Conservation (phyloP, 2,113 vertebrate genomes). For the Martes martes region DNA sequence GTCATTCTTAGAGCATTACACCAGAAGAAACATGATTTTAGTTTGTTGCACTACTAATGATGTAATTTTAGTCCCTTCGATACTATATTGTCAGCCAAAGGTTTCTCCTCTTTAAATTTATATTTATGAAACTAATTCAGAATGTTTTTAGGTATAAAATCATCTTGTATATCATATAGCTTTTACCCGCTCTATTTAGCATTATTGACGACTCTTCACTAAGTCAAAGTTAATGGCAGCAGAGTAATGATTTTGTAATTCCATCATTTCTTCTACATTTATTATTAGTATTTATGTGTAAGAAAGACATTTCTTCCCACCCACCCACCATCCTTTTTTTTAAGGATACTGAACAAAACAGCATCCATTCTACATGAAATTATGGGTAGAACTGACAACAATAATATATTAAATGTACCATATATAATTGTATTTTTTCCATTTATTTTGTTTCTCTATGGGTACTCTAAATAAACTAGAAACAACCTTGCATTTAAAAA, state of each 20-base stretch:
- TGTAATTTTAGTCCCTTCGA: not conserved
- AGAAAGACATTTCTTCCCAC: not conserved
- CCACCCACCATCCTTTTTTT: not conserved
- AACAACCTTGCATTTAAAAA: not conserved
- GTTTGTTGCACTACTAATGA: not conserved
- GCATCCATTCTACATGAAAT: not conserved
- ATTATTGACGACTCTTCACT: not conserved
- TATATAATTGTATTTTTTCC: not conserved
- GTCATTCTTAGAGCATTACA: not conserved
- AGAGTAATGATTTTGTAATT: not conserved
- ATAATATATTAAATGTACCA: not conserved
- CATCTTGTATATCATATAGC: not conserved
- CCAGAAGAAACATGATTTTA: not conserved
- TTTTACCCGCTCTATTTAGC: not conserved
- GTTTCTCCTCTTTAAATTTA: not conserved
- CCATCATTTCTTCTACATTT: not conserved
- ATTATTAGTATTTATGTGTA: not conserved
- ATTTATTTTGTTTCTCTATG: not conserved
- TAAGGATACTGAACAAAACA: not conserved
- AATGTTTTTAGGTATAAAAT: not conserved
- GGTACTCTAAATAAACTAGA: not conserved
- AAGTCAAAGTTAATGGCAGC: not conserved
- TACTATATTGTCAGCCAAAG: not conserved
- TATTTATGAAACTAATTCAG: not conserved
- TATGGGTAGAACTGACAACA: not conserved